Conservation (phyloP, 37 sponge, comb jelly and placozoan genomes). For the Chondrilla cf. caribensis region DNA sequence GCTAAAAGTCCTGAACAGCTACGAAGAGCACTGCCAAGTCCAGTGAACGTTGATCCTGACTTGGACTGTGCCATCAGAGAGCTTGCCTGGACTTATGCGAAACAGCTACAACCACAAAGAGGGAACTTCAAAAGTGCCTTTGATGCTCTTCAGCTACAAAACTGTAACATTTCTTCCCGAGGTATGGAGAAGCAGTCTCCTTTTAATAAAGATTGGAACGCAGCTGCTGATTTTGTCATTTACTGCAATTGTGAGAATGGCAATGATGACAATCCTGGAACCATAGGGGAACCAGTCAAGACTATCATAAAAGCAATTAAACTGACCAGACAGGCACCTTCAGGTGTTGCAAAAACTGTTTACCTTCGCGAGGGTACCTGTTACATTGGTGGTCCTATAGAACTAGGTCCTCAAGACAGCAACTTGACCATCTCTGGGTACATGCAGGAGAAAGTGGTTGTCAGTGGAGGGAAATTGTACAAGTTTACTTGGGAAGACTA, state of each 20-base stretch:
- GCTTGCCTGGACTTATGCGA: slow-evolving; percentile 62
- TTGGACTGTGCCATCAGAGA: slow-evolving; percentile 53
- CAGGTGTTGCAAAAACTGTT: slow-evolving; percentile 6
- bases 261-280: slow-evolving; percentile 53
- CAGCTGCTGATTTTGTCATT: not conserved
- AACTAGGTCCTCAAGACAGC: slow-evolving; percentile 45
- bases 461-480: slow-evolving; percentile 56
- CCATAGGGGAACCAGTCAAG: slow-evolving; percentile 32
- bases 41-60: slow-evolving; percentile 31
- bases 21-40: too few relatives aligned
- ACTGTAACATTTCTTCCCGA: not conserved
- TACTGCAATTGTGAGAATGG: slow-evolving; percentile 50
- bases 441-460: slow-evolving; percentile 14
- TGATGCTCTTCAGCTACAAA: slow-evolving; percentile 51
- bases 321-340: not conserved
- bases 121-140: slow-evolving; percentile 27
- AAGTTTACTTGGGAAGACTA: slow-evolving; percentile 33
- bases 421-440: slow-evolving; percentile 31
- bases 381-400: slow-evolving; percentile 43
- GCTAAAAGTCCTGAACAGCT: too few relatives aligned
- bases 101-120: slow-evolving; percentile 42
- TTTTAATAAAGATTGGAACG: too few relatives aligned
- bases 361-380: slow-evolving; percentile 43
- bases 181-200: not conserved
- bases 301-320: slow-evolving; percentile 37